A percentile compares a stretch with the other conserved stretches of the same genome.
Evolutionary conservation across 2,888 invertebrate genomes (phyloP).

Genomic region (Tinea trinotella): DNA sequence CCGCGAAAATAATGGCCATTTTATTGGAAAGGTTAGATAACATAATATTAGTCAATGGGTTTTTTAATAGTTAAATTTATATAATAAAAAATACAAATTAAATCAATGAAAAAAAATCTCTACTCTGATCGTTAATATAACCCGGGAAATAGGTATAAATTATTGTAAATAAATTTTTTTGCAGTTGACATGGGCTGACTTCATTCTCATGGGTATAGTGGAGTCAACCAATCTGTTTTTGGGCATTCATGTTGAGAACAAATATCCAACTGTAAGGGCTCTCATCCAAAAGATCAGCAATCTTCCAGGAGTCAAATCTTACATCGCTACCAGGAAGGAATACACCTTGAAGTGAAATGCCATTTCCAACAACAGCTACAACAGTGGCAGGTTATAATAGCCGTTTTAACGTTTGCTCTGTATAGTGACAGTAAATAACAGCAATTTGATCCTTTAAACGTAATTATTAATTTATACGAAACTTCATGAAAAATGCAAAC

Average conservation of each 20-base stretch:
- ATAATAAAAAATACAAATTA: no score
- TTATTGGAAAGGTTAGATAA: conserved; percentile 44
- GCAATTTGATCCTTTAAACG: no score
- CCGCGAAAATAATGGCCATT: conserved; percentile 42
- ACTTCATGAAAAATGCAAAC: no score
- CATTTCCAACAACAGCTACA: background rate
- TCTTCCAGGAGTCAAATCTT: conserved; percentile 49
- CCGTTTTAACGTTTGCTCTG: no score
- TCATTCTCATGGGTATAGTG: conserved; percentile 44
- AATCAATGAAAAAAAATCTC: background rate
- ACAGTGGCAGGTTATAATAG: no score
- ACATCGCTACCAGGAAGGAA: conserved; percentile 36
- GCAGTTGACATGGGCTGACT: conserved; percentile 56
- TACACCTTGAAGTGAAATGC: conserved; percentile 21
- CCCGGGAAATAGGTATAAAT: background rate
- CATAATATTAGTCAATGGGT: background rate
- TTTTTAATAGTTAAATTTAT: no score
- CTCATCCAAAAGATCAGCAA: conserved; percentile 36
- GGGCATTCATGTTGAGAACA: conserved; percentile 36
- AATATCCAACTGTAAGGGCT: conserved; percentile 38
- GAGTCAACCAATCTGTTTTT: conserved; percentile 42
- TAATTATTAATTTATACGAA: no score
- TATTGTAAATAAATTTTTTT: conserved; percentile 21
- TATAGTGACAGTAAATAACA: no score
- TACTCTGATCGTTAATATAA: background rate